These are phyloP conservation scores for Drosophila ustulata DNA, from an alignment of 2,888 invertebrate species.

Conservation along the genomic window DNA sequence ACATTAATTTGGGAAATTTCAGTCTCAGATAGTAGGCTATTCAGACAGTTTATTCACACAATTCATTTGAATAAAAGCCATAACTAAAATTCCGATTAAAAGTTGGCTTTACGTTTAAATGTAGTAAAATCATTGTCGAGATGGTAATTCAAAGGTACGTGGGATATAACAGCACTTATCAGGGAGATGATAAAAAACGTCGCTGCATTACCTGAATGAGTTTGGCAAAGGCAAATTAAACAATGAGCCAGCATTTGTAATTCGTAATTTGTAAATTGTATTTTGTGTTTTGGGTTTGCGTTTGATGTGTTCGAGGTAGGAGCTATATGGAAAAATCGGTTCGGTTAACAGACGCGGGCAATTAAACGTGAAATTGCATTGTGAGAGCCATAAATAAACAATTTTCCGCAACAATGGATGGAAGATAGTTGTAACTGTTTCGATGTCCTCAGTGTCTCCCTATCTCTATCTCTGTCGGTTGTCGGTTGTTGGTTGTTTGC, in stretches of 20 bases:
- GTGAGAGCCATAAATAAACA: constrained; percentile 63
- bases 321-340: constrained; percentile 20
- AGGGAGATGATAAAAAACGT: constrained; percentile 13
- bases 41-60: too few relatives aligned
- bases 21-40: too few relatives aligned
- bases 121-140: background rate
- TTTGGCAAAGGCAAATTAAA: constrained; percentile 16
- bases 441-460: constrained; percentile 8
- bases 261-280: too few relatives aligned
- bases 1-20: too few relatives aligned
- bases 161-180: background rate
- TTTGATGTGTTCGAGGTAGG: constrained; percentile 7
- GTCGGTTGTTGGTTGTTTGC: background rate
- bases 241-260: constrained; percentile 41
- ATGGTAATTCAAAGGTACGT: background rate
- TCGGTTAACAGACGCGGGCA: constrained; percentile 53
- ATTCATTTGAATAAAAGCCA: too few relatives aligned
- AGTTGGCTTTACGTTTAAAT: background rate
- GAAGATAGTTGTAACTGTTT: constrained; percentile 37
- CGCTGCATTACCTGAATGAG: constrained; percentile 28
- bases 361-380: constrained; percentile 66
- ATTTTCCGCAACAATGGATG: constrained; percentile 58
- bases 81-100: too few relatives aligned
- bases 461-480: constrained; percentile 5
- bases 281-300: background rate